Conservation (phyloP, 2,888 invertebrate genomes). For the Ochropacha duplaris region DNA sequence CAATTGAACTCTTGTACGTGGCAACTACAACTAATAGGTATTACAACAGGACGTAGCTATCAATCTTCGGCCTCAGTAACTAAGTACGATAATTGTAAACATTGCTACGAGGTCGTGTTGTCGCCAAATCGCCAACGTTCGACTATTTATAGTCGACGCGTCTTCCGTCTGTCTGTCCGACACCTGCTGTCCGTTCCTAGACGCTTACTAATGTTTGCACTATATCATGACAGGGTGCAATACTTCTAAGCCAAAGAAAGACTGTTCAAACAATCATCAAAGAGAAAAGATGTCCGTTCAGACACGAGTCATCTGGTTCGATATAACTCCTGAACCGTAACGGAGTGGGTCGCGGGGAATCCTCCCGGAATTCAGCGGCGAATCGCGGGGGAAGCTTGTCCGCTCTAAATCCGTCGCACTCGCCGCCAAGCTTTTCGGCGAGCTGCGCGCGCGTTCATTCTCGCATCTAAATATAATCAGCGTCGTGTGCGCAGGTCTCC, state of each 20-base stretch:
- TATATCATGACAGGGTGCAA: slow-evolving; percentile 21
- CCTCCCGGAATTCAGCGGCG: slow-evolving; percentile 74
- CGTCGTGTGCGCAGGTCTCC: slow-evolving; percentile 73
- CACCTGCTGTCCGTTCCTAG: slow-evolving; percentile 61
- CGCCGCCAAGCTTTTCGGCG: slow-evolving; percentile 71
- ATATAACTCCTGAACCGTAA: slow-evolving; percentile 61
- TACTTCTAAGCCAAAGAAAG: slow-evolving; percentile 28
- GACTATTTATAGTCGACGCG: slow-evolving; percentile 71
- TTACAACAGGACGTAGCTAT: slow-evolving; percentile 5
- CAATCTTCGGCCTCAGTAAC: slow-evolving; percentile 34
- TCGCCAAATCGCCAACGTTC: slow-evolving; percentile 72
- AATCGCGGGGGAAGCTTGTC: slow-evolving; percentile 68
- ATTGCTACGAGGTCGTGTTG: slow-evolving; percentile 72
- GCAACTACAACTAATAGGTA: background rate
- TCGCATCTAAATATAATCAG: slow-evolving; percentile 47
- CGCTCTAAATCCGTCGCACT: slow-evolving; percentile 78
- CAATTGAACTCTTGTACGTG: background rate
- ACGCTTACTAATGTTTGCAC: slow-evolving; percentile 41
- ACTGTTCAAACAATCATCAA: slow-evolving; percentile 45
- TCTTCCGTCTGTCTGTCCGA: slow-evolving; percentile 77
- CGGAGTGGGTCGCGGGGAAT: slow-evolving; percentile 76
- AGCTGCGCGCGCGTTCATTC: slow-evolving; percentile 53
- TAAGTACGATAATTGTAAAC: slow-evolving; percentile 69
- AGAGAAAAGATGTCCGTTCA: slow-evolving; percentile 30
- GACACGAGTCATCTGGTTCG: slow-evolving; percentile 60